phyloP scores from a whole-genome alignment of 1,140 invertebrate species.

The Lutraria rhynchaena region DNA sequence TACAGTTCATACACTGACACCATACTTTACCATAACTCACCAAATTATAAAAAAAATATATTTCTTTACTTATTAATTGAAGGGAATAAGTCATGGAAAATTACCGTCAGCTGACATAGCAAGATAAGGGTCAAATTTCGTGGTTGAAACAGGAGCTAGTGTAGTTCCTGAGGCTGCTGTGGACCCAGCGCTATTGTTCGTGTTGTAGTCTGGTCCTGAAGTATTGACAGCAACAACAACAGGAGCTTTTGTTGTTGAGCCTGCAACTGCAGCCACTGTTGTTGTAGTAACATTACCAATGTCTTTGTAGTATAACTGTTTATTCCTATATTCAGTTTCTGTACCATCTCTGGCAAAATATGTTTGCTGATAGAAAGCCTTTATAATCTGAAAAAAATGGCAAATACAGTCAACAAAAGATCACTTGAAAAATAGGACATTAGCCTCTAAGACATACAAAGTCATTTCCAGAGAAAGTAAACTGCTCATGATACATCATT shows the following conservation, averaged over 20 bases:
- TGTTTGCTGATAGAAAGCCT: slow-evolving; percentile 95
- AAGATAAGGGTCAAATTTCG: not conserved
- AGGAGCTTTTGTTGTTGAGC: not conserved
- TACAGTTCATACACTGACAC: no score
- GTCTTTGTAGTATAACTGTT: slow-evolving; percentile 20
- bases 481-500: no score
- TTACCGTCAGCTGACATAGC: slow-evolving; percentile 8
- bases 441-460: no score
- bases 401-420: no score
- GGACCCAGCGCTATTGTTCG: not conserved
- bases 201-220: not conserved
- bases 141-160: not conserved
- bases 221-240: not conserved
- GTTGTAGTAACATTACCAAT: not conserved
- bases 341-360: slow-evolving; percentile 87
- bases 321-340: slow-evolving; percentile 53
- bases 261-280: not conserved
- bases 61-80: no score
- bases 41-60: no score
- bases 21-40: no score
- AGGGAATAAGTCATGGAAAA: no score
- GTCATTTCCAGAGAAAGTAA: no score
- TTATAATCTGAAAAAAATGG: slow-evolving; percentile 92
- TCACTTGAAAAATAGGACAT: no score
- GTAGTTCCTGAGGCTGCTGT: not conserved